A percentile compares a stretch with the other conserved stretches of the same genome.
These are phyloP conservation scores for Struthidea cinerea DNA, from an alignment of 2,113 vertebrate genomes.

Conservation along the genomic window DNA sequence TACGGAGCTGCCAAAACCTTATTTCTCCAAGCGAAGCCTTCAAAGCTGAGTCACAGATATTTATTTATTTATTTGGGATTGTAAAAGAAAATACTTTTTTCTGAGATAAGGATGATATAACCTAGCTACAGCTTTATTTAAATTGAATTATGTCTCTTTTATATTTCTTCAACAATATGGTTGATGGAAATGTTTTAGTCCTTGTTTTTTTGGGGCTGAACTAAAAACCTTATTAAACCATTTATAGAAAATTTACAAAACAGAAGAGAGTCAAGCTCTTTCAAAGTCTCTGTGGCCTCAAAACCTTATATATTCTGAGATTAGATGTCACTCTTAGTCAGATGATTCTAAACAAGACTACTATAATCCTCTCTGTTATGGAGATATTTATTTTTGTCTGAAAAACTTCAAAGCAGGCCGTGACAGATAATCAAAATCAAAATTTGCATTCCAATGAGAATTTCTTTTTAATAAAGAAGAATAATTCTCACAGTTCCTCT, in stretches of 20 bases:
- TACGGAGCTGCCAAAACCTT: slow-evolving; percentile 63
- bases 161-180: slow-evolving; percentile 47
- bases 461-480: slow-evolving; percentile 70
- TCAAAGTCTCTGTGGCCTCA: slow-evolving; percentile 71
- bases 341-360: slow-evolving; percentile 80
- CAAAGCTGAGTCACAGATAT: slow-evolving; percentile 30
- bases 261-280: slow-evolving; percentile 64
- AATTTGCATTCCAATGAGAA: slow-evolving; percentile 82
- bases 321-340: slow-evolving; percentile 79
- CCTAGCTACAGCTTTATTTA: slow-evolving; percentile 65
- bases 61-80: slow-evolving; percentile 49
- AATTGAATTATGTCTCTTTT: slow-evolving; percentile 67
- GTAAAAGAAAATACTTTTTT: slow-evolving; percentile 47
- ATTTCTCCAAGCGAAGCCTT: slow-evolving; percentile 62
- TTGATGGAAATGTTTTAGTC: slow-evolving; percentile 58
- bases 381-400: slow-evolving; percentile 83
- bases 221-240: slow-evolving; percentile 76
- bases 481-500: slow-evolving; percentile 70
- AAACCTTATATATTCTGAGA: slow-evolving; percentile 76
- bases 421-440: slow-evolving; percentile 84
- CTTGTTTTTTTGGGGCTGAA: slow-evolving; percentile 58
- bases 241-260: slow-evolving; percentile 78
- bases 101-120: slow-evolving; percentile 56
- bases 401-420: slow-evolving; percentile 81
- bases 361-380: slow-evolving; percentile 82